Evolutionary conservation across 2,113 vertebrate species (phyloP).

Genomic region (Hippolais icterina): DNA sequence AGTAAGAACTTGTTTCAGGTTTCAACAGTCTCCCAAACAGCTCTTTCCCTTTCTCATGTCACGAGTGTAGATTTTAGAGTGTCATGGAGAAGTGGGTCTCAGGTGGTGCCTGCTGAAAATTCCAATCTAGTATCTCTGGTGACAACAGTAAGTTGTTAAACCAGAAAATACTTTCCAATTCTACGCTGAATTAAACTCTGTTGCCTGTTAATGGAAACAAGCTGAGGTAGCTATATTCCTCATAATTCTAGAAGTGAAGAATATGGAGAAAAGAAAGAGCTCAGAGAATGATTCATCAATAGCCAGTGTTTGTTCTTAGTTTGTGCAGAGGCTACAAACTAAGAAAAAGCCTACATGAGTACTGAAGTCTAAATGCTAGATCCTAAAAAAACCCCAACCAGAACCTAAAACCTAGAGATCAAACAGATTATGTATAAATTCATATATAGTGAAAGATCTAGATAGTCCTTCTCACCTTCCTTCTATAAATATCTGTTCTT

Average conservation of each 20-base stretch:
- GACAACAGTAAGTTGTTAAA: background rate
- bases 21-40: background rate
- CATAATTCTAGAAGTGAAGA: background rate
- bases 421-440: background rate
- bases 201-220: background rate
- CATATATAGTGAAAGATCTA: background rate
- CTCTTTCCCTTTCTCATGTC: background rate
- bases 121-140: background rate
- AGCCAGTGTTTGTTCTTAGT: background rate
- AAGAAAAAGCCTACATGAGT: background rate
- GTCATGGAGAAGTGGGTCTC: background rate
- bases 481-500: background rate
- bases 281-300: background rate
- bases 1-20: background rate
- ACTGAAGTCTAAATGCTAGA: background rate
- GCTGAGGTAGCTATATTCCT: background rate
- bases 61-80: accelerated
- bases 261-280: background rate
- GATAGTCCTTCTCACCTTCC: background rate
- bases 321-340: background rate
- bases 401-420: background rate
- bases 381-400: background rate
- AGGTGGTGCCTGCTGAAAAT: background rate
- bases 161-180: background rate
- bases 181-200: background rate